Evolutionary conservation across 2,797 vertebrate genomes (phyloP), one percentile per base, ranked within the genome.

Genomic region (Rhincodon typus): DNA sequence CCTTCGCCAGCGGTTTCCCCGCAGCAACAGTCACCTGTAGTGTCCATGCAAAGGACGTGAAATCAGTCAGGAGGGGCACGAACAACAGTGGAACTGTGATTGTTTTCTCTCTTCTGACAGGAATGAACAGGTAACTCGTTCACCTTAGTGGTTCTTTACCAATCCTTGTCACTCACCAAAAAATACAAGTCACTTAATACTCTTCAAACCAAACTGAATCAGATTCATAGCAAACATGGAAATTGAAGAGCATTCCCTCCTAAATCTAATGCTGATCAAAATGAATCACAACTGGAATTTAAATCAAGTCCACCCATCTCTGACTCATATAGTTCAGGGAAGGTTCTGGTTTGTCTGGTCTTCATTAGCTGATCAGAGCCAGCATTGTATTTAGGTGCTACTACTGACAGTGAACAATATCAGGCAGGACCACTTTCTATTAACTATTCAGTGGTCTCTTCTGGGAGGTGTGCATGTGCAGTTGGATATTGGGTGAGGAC

Each of bases 11-110:
- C 97, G 96, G 96, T 97, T 96, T 97, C 96, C 96, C 96, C 97
- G 98, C 98, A 98, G 98, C 98, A 97, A 97, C 96, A 98, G 97
- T 98, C 98, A 98, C 98, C 98, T 98, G 98, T 96, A 98, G 97
- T 97, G 97, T 97, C 98, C 97, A 98, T 98, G 98, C 98, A 98
- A 97, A 98, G 96, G 97, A 97, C 21, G 66, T 93, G 90, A 69
- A 93, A 93, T 93, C 34, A 93, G 66, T 93, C 90, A 93, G 42
- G 90, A 69, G 90, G 90, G 90, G 62, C n/a, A 69, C 8, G n/a
- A 93, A 42, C 62, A 93, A 69, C 90, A 93, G 90, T 93, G 62
- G 62, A 93, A 93, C 67, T n/a, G 90, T 93, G 90, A 67, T 25
- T 23, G 90, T 7, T 84, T 84, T 93, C 88, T 93, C 13, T 38